Evolutionary conservation across 2,113 vertebrate genomes (phyloP).

Genomic region (Leptodactylus fuscus): DNA sequence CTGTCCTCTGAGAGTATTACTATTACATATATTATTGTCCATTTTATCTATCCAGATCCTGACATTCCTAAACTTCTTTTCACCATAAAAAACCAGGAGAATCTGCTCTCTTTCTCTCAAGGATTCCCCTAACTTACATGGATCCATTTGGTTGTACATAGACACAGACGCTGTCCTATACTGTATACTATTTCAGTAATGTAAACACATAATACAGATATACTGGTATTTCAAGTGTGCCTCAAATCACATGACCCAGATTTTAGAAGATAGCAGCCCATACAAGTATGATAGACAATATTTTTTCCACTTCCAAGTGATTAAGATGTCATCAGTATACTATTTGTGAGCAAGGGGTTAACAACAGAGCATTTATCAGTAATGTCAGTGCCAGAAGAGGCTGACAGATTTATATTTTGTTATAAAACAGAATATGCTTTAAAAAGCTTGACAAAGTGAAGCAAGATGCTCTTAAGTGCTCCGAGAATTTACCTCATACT

Average conservation of each 20-base stretch:
- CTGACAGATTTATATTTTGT: constrained; percentile 42
- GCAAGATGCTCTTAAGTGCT: constrained; percentile 40
- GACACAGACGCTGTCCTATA: no score
- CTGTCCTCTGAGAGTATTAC: no score
- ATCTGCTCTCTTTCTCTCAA: no score
- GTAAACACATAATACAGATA: no score
- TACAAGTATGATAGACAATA: background rate
- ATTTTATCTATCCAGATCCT: background rate
- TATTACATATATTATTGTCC: background rate
- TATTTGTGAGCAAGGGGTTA: background rate
- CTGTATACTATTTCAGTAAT: no score
- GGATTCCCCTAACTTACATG: no score
- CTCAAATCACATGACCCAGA: background rate
- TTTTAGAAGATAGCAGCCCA: background rate
- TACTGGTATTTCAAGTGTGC: background rate
- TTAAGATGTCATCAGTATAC: background rate
- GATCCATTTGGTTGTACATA: no score
- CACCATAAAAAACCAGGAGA: no score
- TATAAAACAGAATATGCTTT: constrained; percentile 29
- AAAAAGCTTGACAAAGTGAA: constrained; percentile 34
- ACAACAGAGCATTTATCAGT: constrained; percentile 1
- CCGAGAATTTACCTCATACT: background rate
- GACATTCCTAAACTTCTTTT: background rate
- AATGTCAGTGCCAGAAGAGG: background rate
- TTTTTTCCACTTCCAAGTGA: background rate